Conservation (phyloP, 2,888 invertebrate species). For the Drosophila borealis region DNA sequence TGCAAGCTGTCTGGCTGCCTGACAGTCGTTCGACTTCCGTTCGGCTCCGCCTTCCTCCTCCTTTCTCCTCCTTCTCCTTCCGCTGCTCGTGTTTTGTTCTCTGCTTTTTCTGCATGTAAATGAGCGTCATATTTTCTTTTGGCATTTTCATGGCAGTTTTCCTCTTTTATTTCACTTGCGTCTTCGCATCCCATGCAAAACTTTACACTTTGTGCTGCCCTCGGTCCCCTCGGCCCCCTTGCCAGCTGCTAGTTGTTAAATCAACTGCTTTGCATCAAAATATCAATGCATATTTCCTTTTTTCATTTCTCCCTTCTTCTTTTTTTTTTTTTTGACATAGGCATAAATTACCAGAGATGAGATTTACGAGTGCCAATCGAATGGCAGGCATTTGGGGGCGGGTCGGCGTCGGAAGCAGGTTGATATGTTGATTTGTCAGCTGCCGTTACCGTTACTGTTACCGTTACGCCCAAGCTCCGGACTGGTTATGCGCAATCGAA, state of each 20-base stretch:
- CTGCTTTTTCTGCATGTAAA: constrained; percentile 62
- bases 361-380: constrained; percentile 46
- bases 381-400: neutral
- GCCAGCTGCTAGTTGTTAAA: constrained; percentile 64
- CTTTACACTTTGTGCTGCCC: constrained; percentile 33
- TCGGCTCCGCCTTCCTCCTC: neutral
- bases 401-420: constrained; percentile 4
- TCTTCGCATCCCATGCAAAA: constrained; percentile 51
- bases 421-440: constrained; percentile 46
- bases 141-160: constrained; percentile 30
- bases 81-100: constrained; percentile 5
- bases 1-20: constrained; percentile 51
- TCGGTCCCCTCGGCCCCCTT: neutral
- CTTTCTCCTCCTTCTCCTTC: neutral
- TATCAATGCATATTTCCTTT: constrained; percentile 62
- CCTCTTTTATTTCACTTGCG: constrained; percentile 26
- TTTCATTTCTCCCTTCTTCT: too few relatives aligned
- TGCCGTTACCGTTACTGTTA: constrained; percentile 1
- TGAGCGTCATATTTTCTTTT: constrained; percentile 66
- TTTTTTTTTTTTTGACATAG: constrained; percentile 28
- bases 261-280: constrained; percentile 74
- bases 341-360: constrained; percentile 64
- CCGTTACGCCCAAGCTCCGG: neutral
- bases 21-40: constrained; percentile 27
- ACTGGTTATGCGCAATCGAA: neutral